Evolutionary conservation across 2,113 vertebrate genomes (phyloP), one percentile per base, ranked within the genome.

Genomic region (Callopanchax toddi): DNA sequence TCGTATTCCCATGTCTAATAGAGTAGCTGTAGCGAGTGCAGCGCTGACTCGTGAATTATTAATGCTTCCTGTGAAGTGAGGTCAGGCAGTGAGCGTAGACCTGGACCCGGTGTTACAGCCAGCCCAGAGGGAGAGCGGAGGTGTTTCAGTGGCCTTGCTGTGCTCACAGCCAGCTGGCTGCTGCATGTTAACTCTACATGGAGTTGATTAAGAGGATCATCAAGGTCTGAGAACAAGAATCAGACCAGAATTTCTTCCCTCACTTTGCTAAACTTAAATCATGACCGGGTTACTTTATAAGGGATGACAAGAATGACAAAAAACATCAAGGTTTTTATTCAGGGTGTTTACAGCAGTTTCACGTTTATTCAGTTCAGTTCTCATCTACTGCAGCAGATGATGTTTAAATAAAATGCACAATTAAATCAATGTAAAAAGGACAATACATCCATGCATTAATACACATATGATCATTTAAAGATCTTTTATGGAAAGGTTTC

Each of bases 41-140:
- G 51, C 22, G 48, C 13, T 52, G 36, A 18, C 9, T 74, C 18
- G 58, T 58, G n/a, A 43, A 59, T 68, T 72, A 50, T 48, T 51
- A 6, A 73, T 39, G 17, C 20, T 10, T 65, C 42, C 20, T 53
- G 13, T 71, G 12, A 64, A 53, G 34, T 22, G 11, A 25, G 45
- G 54, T 61, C 25, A 32, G 50, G n/a, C 8, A 10, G 36, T 21
- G 18, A 68, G 22, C n/a, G n/a, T 12, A 53, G 40, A 67, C 25
- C 21, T 17, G 37, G 32, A 26, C 32, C 22, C 9, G 10, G 17
- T n/a, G 48, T 62, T 62, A n/a, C 48, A 1, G 34, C 40, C 42
- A 44, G 7, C 45, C 15, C n/a, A 17, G 22, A 58, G 20, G 34
- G 67, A 64, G 18, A 45, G 18, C 2, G 45, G 26, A 16, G 48